phyloP scores from a whole-genome alignment of 2,113 vertebrate species.

The Natator depressus region DNA sequence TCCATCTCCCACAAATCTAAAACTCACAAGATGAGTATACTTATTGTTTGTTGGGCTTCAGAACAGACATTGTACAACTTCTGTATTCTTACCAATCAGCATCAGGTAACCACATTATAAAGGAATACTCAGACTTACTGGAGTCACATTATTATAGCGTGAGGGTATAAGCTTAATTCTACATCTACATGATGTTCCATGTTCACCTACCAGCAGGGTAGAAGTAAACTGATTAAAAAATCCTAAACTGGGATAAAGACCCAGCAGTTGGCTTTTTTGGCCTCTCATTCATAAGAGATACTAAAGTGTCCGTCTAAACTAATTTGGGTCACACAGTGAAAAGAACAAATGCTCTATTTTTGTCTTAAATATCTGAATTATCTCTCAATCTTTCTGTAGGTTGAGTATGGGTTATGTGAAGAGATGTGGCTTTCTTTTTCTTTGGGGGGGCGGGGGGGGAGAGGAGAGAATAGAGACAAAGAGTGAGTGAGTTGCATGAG shows the following conservation, averaged over 20 bases:
- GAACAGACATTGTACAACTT: neutral
- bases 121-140: neutral
- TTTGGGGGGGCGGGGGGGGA: neutral
- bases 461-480: neutral
- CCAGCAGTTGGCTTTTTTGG: neutral
- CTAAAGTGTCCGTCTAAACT: neutral
- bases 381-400: neutral
- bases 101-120: neutral
- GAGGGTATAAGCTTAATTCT: neutral
- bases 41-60: neutral
- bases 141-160: neutral
- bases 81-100: neutral
- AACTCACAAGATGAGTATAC: neutral
- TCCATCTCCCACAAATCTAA: neutral
- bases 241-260: neutral
- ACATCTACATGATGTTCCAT: fast-evolving
- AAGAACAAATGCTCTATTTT: neutral
- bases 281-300: neutral
- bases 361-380: neutral
- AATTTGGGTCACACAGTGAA: neutral
- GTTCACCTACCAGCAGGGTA: neutral
- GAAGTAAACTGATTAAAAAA: neutral
- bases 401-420: neutral
- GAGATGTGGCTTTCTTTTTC: neutral
- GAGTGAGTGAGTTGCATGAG: neutral